Conservation (phyloP, 2,797 vertebrate species). For the Pangasius djambal region DNA sequence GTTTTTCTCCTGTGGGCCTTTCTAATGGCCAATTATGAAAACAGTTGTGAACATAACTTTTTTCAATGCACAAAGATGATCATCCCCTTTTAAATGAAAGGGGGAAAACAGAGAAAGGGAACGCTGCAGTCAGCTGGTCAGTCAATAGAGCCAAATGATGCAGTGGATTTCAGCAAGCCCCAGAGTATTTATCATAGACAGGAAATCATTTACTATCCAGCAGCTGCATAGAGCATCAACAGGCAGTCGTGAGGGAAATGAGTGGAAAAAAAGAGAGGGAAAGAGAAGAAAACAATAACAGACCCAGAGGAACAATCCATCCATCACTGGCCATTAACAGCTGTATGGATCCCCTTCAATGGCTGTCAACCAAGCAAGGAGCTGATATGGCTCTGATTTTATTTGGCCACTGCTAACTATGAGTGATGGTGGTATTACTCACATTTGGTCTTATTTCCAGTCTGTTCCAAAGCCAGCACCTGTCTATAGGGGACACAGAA, state of each 20-base stretch:
- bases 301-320: slow-evolving; percentile 48
- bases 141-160: slow-evolving; percentile 53
- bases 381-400: slow-evolving; percentile 47
- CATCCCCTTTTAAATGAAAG: slow-evolving; percentile 31
- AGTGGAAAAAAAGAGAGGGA: slow-evolving; percentile 32
- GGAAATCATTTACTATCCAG: slow-evolving; percentile 47
- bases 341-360: slow-evolving; percentile 28
- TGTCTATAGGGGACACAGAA: slow-evolving; percentile 24
- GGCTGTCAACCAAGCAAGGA: slow-evolving; percentile 39
- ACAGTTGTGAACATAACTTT: not conserved
- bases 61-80: not conserved
- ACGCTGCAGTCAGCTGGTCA: slow-evolving; percentile 34
- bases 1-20: not conserved
- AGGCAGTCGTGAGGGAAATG: slow-evolving; percentile 47
- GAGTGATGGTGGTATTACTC: slow-evolving; percentile 43
- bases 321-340: slow-evolving; percentile 50
- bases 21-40: not conserved
- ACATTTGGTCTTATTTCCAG: slow-evolving; percentile 4
- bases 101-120: slow-evolving; percentile 57
- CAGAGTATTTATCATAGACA: slow-evolving; percentile 44
- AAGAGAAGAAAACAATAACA: slow-evolving; percentile 34
- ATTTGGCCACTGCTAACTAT: slow-evolving; percentile 53
- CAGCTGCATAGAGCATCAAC: slow-evolving; percentile 43
- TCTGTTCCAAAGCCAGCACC: not conserved
- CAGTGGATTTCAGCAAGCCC: slow-evolving; percentile 45